Evolutionary conservation across 2,113 vertebrate species (phyloP), one percentile per base, ranked within the genome.

Genomic region (Galemys pyrenaicus): DNA sequence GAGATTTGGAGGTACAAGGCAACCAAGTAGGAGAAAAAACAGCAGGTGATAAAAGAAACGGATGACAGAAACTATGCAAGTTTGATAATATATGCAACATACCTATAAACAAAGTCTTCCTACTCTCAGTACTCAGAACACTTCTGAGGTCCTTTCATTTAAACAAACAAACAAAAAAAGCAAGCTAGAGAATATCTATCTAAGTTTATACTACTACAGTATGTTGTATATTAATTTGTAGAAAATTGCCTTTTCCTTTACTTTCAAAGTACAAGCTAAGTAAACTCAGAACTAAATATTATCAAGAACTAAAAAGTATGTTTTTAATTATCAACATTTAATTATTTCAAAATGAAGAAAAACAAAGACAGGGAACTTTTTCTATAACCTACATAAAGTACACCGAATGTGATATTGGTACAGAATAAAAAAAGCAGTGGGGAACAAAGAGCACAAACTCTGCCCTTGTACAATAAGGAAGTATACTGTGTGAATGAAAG

Each of bases 281-380:
- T 54, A 93, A 91, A 5, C 20, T 83, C 41, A 87, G 13, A 74
- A 75, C 37, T 74, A 93, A 77, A 44, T 78, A 60, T 35, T 86
- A 90, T n/a, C 30, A 91, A 54, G 32, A 37, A 84, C 79, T n/a
- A 92, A 94, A 87, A 87, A 49, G 16, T 73, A 1, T 84, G 51
- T 39, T 71, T 70, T 94, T 84, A 92, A 79, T 30, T 74, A 74
- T 60, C n/a, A 54, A 77, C 28, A 60, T 44, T 15, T 84, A n/a
- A n/a, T n/a, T n/a, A n/a, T 74, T 56, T 84, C 17, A 56, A 37
- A 88, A 77, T 65, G 17, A 71, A 32, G 41, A 44, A 79, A 92
- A 79, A 88, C 39, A 74, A 74, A 46, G 79, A 44, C 19, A 44
- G 9, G 28, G 60, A 39, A 49, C 41, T 68, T 84, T 67, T 19